A percentile compares a stretch with the other conserved stretches of the same genome.
phyloP scores from a whole-genome alignment of 2,888 invertebrate species.

The Caenorhabditis angaria region DNA sequence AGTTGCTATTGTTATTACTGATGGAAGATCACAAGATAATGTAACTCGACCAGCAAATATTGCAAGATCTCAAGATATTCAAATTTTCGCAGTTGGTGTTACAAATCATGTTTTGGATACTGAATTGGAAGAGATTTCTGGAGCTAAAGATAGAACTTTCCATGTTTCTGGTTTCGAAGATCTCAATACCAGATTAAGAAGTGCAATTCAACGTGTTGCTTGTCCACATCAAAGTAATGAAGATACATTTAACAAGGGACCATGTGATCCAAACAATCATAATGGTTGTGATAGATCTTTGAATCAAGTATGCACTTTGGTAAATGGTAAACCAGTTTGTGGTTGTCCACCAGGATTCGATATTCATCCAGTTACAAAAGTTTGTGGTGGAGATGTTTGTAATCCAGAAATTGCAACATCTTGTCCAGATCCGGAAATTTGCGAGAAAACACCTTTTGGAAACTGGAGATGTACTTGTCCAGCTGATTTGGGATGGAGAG shows the following conservation, averaged over 20 bases:
- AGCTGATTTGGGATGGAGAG: constrained; percentile 56
- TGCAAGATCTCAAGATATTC: constrained; percentile 68
- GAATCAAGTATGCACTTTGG: constrained; percentile 61
- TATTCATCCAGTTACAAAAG: constrained; percentile 64
- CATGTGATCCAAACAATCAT: constrained; percentile 62
- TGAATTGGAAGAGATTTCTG: constrained; percentile 62
- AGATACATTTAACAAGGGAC: constrained; percentile 47
- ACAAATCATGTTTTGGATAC: constrained; percentile 65
- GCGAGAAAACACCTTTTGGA: constrained; percentile 68
- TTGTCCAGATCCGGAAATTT: constrained; percentile 68
- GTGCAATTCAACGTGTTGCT: constrained; percentile 65
- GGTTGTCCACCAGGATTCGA: constrained; percentile 66
- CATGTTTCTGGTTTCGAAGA: constrained; percentile 69
- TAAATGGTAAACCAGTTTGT: constrained; percentile 55
- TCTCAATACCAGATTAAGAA: constrained; percentile 63
- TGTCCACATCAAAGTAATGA: constrained; percentile 54
- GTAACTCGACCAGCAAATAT: constrained; percentile 68
- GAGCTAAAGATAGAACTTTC: constrained; percentile 60
- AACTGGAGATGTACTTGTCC: constrained; percentile 69
- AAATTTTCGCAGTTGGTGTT: constrained; percentile 73
- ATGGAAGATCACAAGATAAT: constrained; percentile 71
- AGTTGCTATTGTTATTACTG: constrained; percentile 73
- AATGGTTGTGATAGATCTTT: constrained; percentile 63
- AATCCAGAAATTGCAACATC: constrained; percentile 66
- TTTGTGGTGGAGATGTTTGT: constrained; percentile 67